Evolutionary conservation across 2,888 invertebrate species (phyloP).

Genomic region (Exocentrus adspersus): DNA sequence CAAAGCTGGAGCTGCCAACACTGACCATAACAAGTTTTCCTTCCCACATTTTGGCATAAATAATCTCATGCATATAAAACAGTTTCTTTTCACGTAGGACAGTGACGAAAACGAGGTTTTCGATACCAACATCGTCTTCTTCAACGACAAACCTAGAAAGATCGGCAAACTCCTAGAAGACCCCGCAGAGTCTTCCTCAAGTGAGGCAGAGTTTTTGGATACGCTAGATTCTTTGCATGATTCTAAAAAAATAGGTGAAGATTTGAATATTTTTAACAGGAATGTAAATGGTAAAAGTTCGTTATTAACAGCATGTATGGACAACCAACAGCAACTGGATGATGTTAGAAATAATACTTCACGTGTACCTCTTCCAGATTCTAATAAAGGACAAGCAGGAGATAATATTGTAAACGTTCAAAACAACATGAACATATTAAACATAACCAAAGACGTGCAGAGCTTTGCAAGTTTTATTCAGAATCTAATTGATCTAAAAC

Average conservation of each 20-base stretch:
- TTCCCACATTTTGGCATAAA: too few species aligned
- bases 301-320: conserved; percentile 52
- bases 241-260: conserved; percentile 36
- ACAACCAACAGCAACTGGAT: conserved; percentile 23
- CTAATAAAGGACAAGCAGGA: conserved; percentile 4
- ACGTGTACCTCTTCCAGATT: not conserved
- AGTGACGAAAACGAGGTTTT: conserved; percentile 56
- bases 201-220: conserved; percentile 60
- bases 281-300: conserved; percentile 25
- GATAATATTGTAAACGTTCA: conserved; percentile 26
- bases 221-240: conserved; percentile 54
- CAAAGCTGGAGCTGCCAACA: too few species aligned
- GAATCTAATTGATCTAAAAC: conserved; percentile 33
- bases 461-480: conserved; percentile 37
- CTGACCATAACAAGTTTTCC: too few species aligned
- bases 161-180: conserved; percentile 42
- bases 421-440: conserved; percentile 23
- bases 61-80: too few species aligned
- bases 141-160: conserved; percentile 48
- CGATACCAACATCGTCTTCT: conserved; percentile 54
- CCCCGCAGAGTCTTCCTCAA: conserved; percentile 52
- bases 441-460: conserved; percentile 37
- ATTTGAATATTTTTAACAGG: conserved; percentile 36
- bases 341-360: conserved; percentile 24
- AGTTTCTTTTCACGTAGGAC: conserved; percentile 48